A percentile compares a stretch with the other conserved stretches of the same genome.
phyloP scores from a whole-genome alignment of 1,140 invertebrate genomes.

The Drosophila seguyi region DNA sequence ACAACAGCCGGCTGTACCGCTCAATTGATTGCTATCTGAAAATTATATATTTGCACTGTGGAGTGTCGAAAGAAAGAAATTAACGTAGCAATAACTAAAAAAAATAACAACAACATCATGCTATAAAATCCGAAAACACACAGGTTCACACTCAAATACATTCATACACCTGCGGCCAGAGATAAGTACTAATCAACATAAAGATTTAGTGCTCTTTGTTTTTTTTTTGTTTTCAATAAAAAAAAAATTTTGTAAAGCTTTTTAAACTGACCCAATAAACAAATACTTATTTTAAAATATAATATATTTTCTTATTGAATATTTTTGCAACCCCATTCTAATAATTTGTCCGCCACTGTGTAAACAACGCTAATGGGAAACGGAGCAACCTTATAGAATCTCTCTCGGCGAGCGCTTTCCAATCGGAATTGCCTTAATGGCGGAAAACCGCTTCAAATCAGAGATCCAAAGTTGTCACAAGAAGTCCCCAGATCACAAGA shows the following conservation, averaged over 20 bases:
- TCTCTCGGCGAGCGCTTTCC: slow-evolving; percentile 19
- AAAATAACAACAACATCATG: slow-evolving; percentile 61
- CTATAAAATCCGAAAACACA: slow-evolving; percentile 41
- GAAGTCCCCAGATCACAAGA: slow-evolving; percentile 50
- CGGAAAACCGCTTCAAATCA: slow-evolving; percentile 57
- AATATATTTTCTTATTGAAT: neutral
- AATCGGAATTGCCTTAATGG: slow-evolving; percentile 45
- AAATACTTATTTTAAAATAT: too few relatives aligned
- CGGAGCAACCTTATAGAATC: slow-evolving; percentile 22
- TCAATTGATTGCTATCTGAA: slow-evolving; percentile 64
- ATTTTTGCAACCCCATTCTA: neutral
- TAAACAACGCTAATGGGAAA: slow-evolving; percentile 15
- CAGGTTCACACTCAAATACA: slow-evolving; percentile 23
- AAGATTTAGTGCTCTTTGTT: neutral
- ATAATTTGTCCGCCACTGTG: slow-evolving; percentile 11
- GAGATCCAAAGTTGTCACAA: slow-evolving; percentile 60
- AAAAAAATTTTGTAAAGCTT: too few relatives aligned
- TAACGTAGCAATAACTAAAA: slow-evolving; percentile 64
- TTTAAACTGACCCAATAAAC: too few relatives aligned
- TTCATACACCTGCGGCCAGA: neutral
- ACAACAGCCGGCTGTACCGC: slow-evolving; percentile 57
- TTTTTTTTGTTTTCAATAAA: neutral
- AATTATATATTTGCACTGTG: slow-evolving; percentile 69
- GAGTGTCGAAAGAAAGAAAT: slow-evolving; percentile 70
- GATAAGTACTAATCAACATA: neutral